These are phyloP conservation scores for Puma concolor DNA, from an alignment of 2,113 vertebrate species.

Conservation along the genomic window DNA sequence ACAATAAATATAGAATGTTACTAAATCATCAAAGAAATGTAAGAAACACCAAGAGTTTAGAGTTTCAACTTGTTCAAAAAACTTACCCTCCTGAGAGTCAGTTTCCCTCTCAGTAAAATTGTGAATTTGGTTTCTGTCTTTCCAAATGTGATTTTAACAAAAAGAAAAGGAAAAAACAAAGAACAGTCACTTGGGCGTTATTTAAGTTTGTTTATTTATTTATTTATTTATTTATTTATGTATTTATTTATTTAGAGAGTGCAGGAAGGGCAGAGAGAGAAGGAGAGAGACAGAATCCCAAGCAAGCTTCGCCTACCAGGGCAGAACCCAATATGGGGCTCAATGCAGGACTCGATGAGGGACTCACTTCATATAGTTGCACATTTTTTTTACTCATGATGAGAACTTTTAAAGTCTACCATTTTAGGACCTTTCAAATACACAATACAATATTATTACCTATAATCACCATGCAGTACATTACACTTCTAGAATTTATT, in stretches of 20 bases:
- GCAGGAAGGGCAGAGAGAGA: no score
- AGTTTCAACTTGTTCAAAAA: slow-evolving; percentile 26
- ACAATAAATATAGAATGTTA: background rate
- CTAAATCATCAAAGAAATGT: background rate
- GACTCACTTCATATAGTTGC: background rate
- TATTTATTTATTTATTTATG: no score
- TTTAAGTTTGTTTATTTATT: background rate
- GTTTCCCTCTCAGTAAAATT: slow-evolving; percentile 33
- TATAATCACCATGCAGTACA: background rate
- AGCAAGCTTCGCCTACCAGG: no score
- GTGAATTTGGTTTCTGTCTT: background rate
- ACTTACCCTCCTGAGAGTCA: background rate
- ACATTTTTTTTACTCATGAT: background rate
- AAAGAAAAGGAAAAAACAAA: background rate
- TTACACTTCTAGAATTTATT: background rate
- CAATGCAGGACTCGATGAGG: no score
- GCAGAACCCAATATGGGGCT: no score
- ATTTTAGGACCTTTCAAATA: background rate
- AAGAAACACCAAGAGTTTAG: background rate
- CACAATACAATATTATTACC: background rate
- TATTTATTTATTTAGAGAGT: no score
- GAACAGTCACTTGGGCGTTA: background rate
- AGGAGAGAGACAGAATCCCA: no score
- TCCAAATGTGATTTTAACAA: background rate
- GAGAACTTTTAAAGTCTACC: background rate